These are phyloP conservation scores for Deilephila porcellus DNA, from an alignment of 2,888 invertebrate genomes.

Conservation along the genomic window DNA sequence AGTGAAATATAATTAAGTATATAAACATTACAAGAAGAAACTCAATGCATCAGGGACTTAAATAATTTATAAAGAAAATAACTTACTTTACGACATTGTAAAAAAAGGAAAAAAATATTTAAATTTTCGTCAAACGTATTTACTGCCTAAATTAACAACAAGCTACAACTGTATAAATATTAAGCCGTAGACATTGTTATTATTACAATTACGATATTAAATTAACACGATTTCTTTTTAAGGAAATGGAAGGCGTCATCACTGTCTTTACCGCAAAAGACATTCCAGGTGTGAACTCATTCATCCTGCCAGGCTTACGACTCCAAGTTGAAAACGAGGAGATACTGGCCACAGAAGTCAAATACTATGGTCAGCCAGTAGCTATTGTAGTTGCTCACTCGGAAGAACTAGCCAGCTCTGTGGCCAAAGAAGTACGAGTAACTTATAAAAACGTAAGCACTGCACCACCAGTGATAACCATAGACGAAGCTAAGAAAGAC, in stretches of 20 bases:
- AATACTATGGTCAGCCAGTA: slow-evolving; percentile 88
- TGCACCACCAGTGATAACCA: slow-evolving; percentile 64
- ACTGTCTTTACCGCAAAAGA: slow-evolving; percentile 87
- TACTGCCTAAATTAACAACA: too few relatives aligned
- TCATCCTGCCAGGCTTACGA: slow-evolving; percentile 65
- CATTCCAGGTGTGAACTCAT: slow-evolving; percentile 88
- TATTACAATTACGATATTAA: too few relatives aligned
- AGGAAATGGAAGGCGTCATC: slow-evolving; percentile 86
- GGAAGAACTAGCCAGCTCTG: slow-evolving; percentile 81
- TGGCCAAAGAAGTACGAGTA: slow-evolving; percentile 85
- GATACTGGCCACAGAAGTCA: slow-evolving; percentile 83
- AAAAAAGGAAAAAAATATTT: too few relatives aligned
- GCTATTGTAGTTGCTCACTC: slow-evolving; percentile 88
- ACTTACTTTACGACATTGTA: too few relatives aligned
- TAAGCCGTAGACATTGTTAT: too few relatives aligned
- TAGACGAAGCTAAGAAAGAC: slow-evolving; percentile 74
- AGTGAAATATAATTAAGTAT: too few relatives aligned
- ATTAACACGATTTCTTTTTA: slow-evolving; percentile 52
- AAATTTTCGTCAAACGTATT: too few relatives aligned
- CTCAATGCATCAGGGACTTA: too few relatives aligned
- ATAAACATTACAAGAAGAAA: too few relatives aligned
- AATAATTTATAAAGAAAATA: too few relatives aligned
- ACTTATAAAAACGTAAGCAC: slow-evolving; percentile 75
- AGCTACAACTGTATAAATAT: too few relatives aligned
- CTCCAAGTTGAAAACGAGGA: slow-evolving; percentile 76